A percentile compares a stretch with the other conserved stretches of the same genome.
Conservation (phyloP, 2,888 invertebrate genomes). For the Drosophila robusta region DNA sequence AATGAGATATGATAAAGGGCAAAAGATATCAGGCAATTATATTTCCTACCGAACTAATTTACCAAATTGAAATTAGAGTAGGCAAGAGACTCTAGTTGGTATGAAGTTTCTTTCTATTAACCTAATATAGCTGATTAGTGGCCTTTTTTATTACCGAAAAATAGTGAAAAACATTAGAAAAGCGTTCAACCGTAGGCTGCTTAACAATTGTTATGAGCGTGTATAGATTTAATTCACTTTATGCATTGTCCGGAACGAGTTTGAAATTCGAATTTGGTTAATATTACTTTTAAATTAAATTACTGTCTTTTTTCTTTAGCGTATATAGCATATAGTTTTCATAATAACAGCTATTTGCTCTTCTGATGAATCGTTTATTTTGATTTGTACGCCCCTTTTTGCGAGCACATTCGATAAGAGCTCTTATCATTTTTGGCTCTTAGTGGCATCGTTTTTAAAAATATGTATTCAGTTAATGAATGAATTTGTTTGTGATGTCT, state of each 20-base stretch:
- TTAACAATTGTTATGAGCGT: neutral
- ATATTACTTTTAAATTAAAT: neutral
- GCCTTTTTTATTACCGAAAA: too few relatives aligned
- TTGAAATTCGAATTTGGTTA: conserved; percentile 2
- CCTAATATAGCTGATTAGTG: too few relatives aligned
- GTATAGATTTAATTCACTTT: neutral
- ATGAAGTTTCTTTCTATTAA: too few relatives aligned
- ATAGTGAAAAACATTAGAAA: neutral
- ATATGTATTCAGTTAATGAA: conserved; percentile 16
- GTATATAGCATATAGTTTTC: too few relatives aligned
- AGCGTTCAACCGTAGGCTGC: conserved; percentile 12
- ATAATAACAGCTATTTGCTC: too few relatives aligned
- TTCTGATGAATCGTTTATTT: conserved; percentile 8
- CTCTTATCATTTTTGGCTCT: conserved; percentile 24
- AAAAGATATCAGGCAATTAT: neutral
- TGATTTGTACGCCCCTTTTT: conserved; percentile 31
- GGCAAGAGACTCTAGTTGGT: neutral
- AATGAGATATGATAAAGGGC: neutral
- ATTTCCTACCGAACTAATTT: neutral
- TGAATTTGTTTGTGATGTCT: conserved; percentile 19
- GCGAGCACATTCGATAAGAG: conserved; percentile 12
- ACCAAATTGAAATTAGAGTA: too few relatives aligned
- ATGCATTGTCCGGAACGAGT: conserved; percentile 20
- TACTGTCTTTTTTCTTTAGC: conserved; percentile 1
- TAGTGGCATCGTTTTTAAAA: conserved; percentile 15